Conservation (phyloP, 2,113 vertebrate genomes). For the Haliaeetus leucogaster region DNA sequence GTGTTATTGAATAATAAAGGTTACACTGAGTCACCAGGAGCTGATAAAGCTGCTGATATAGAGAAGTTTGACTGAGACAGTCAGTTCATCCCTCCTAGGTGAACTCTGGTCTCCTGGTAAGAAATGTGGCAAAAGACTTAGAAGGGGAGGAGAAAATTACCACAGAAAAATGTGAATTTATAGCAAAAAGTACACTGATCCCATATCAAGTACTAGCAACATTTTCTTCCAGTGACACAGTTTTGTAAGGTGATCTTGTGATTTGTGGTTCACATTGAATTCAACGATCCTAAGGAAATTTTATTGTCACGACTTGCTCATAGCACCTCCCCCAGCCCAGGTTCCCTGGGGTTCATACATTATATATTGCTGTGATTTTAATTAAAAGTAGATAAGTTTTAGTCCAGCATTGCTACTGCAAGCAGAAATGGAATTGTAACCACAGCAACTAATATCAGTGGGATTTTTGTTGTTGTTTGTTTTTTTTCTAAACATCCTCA, state of each 20-base stretch:
- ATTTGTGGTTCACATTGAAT: not conserved
- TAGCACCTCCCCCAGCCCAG: not conserved
- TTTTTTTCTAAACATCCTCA: not conserved
- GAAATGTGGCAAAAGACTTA: not conserved
- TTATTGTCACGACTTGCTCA: not conserved
- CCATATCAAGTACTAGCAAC: not conserved
- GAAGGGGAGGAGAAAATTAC: not conserved
- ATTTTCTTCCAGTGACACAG: not conserved
- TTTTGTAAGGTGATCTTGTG: not conserved
- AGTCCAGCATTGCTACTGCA: not conserved
- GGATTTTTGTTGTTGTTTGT: not conserved
- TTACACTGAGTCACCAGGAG: not conserved
- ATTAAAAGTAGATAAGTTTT: not conserved
- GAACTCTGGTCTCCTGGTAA: not conserved
- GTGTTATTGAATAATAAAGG: not conserved
- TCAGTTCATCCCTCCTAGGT: not conserved
- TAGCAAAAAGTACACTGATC: not conserved
- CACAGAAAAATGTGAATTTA: not conserved
- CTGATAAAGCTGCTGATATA: not conserved
- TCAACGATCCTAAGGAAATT: not conserved
- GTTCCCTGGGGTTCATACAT: not conserved
- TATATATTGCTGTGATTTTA: not conserved
- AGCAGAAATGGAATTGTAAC: not conserved
- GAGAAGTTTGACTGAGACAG: not conserved
- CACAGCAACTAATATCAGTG: not conserved